Evolutionary conservation across 35 echinoderm and acorn worm genomes (phyloP).

Genomic region (Stichopus chloronotus): DNA sequence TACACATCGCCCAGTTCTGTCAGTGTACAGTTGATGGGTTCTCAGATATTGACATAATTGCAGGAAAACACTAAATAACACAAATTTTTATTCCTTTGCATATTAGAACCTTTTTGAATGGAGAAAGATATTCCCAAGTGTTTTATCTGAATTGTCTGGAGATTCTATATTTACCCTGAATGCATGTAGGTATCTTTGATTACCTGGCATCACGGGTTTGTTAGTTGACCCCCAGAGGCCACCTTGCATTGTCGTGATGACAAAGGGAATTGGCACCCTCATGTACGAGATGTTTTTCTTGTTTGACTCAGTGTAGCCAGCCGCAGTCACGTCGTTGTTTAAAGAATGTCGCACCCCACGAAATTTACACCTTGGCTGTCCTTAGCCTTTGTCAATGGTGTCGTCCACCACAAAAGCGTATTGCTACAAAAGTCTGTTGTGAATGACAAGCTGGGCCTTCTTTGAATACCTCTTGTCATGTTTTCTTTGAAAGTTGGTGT

Average conservation of each 20-base stretch:
- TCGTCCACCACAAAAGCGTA: neutral
- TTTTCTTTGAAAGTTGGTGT: no score
- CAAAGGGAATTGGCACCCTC: neutral
- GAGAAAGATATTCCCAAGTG: no score
- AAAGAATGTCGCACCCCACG: neutral
- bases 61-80: no score
- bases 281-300: neutral
- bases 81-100: no score
- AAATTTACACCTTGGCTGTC: neutral
- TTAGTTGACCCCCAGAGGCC: neutral
- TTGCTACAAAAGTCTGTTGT: neutral
- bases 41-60: no score
- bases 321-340: neutral
- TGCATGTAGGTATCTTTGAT: neutral
- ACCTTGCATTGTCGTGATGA: neutral
- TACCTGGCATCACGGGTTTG: neutral
- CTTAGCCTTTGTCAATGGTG: neutral
- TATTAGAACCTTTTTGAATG: no score
- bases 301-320: neutral
- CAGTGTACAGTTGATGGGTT: no score
- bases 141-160: neutral
- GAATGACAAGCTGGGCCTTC: no score
- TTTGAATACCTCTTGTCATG: no score
- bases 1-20: no score
- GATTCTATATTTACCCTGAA: neutral